A percentile compares a stretch with the other conserved stretches of the same genome.
Conservation (phyloP, 2,113 vertebrate species). For the Hypanus sabinus region DNA sequence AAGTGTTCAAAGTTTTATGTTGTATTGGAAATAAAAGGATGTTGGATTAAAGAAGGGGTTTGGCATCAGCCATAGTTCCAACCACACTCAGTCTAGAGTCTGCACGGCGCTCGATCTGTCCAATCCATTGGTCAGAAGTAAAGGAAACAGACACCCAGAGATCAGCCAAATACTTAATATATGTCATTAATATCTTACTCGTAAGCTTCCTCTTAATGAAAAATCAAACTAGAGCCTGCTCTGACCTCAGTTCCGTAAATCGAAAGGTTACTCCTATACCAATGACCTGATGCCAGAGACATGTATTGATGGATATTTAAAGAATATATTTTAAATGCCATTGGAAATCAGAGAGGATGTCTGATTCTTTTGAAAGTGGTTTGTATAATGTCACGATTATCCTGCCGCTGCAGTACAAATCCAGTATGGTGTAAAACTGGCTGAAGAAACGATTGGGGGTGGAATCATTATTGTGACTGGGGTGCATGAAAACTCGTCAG, state of each 20-base stretch:
- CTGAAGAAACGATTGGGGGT: neutral
- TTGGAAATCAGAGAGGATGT: neutral
- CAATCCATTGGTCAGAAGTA: neutral
- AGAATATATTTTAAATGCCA: neutral
- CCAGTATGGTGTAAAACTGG: neutral
- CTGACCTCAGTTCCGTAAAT: slow-evolving; percentile 18
- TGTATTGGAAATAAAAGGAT: neutral
- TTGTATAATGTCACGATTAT: neutral
- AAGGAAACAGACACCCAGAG: slow-evolving; percentile 5
- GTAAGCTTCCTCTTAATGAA: slow-evolving; percentile 4
- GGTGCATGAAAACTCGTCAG: neutral
- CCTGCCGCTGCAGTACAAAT: neutral
- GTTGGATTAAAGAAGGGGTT: neutral
- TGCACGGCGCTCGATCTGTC: neutral
- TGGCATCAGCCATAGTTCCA: neutral
- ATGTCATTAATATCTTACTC: slow-evolving; percentile 31
- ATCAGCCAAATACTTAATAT: slow-evolving; percentile 24
- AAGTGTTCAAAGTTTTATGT: neutral
- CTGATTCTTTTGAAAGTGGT: neutral
- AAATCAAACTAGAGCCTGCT: slow-evolving; percentile 26
- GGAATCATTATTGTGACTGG: neutral
- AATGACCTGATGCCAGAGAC: slow-evolving; percentile 12
- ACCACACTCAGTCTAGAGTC: neutral
- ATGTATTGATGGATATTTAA: slow-evolving; percentile 12
- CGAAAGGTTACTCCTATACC: slow-evolving; percentile 26